Evolutionary conservation across 2,113 vertebrate genomes (phyloP), one percentile per base, ranked within the genome.

Genomic region (Tachysurus fulvidraco): DNA sequence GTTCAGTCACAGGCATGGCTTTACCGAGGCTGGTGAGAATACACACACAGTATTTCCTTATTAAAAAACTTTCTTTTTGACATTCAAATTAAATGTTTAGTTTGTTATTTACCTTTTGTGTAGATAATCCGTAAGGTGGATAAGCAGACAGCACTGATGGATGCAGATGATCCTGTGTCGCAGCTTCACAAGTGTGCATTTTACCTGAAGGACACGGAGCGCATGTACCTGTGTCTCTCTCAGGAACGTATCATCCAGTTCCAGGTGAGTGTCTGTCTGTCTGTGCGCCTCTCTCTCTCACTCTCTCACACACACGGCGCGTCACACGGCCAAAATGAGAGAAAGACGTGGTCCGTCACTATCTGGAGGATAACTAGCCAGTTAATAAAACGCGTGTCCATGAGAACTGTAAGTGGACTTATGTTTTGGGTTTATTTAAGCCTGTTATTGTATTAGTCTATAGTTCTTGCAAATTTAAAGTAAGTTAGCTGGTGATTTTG

Each of bases 191-290:
- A 99, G 90, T 99, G 98, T 94, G 96, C 97, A 36, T 99, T 99
- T 94, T 99, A 98, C 94, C 96, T 99, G 94, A 99, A 99, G 93
- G 98, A 99, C 88, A 99, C 98, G 50, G 98, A 99, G 92, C 95
- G 96, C 93, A 99, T 99, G 98, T 99, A 99, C 91, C 96, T 99
- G 93, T 99, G 98, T 94, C 97, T 99, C 91, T 98, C 98, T 86
- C 98, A 99, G 94, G 98, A 99, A 91, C 96, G 97, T 94, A 99
- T 99, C 93, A 99, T 99, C 91, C 98, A 99, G 57, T 99, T 98
- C 94, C 98, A 99, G 97, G 98, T 99, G 91, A 93, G 95, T 52
- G 1, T 4, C 8, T 44, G 5, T 36, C 36, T 36, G 36, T 36
- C 36, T 36, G 36, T 36, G 36, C 36, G 36, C 2, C 10, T 4